Evolutionary conservation across 30 jellyfish, hydroid and myxozoan genomes (phyloP).

Genomic region (Aurelia sp.): DNA sequence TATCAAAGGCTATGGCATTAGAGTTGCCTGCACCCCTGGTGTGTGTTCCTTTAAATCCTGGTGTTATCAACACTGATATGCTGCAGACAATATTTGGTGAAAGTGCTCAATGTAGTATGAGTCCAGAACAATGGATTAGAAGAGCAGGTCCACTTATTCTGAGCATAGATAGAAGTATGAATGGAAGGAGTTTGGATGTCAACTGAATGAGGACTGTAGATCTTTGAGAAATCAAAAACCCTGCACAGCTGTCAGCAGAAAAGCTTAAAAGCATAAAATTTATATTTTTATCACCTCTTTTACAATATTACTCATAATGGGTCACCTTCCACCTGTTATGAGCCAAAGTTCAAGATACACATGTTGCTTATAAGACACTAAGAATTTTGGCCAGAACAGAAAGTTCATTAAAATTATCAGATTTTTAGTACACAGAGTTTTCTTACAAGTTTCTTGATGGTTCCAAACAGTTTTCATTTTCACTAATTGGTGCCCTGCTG

Average conservation of each 20-base stretch:
- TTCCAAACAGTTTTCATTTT: too few relatives aligned
- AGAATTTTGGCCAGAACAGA: too few relatives aligned
- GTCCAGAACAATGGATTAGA: slow-evolving; percentile 78
- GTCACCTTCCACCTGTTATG: too few relatives aligned
- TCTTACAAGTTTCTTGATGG: too few relatives aligned
- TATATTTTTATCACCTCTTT: too few relatives aligned
- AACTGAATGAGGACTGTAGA: neutral
- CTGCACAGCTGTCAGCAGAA: neutral
- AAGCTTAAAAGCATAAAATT: too few relatives aligned
- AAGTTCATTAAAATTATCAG: too few relatives aligned
- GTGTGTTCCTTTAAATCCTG: slow-evolving; percentile 86
- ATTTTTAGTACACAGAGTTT: too few relatives aligned
- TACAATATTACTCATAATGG: too few relatives aligned
- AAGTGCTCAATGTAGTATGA: slow-evolving; percentile 26
- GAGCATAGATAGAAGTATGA: slow-evolving; percentile 55
- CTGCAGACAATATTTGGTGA: slow-evolving; percentile 63
- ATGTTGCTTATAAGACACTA: too few relatives aligned
- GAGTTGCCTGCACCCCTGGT: slow-evolving; percentile 91
- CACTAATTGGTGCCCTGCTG: too few relatives aligned
- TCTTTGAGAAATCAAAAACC: neutral
- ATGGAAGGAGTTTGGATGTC: slow-evolving; percentile 75
- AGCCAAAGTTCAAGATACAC: too few relatives aligned
- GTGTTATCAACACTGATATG: slow-evolving; percentile 80
- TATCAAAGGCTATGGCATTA: slow-evolving; percentile 73
- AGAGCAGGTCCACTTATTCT: slow-evolving; percentile 75